Conservation (phyloP, 2,113 vertebrate genomes). For the Zosterops pallidus region DNA sequence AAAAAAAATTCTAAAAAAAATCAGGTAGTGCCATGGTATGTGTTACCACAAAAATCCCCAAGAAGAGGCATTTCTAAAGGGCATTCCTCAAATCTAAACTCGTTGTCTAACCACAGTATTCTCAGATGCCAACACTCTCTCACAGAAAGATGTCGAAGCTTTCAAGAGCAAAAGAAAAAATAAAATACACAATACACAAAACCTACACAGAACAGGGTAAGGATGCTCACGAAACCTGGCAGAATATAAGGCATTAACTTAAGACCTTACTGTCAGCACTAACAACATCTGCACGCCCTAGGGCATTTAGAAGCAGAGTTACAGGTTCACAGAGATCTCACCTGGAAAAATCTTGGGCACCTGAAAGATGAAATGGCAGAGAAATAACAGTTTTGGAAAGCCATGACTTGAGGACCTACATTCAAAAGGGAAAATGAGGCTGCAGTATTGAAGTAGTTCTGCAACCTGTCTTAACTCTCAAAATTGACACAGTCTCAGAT, state of each 20-base stretch:
- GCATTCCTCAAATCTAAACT: slow-evolving; percentile 41
- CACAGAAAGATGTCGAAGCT: background rate
- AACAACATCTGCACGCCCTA: background rate
- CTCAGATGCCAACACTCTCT: background rate
- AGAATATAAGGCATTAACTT: background rate
- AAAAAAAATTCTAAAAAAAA: background rate
- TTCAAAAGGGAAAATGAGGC: background rate
- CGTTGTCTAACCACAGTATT: background rate
- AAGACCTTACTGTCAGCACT: background rate
- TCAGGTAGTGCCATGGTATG: background rate
- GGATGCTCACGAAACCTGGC: background rate
- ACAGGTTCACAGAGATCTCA: background rate
- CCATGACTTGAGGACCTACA: background rate
- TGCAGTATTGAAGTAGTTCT: background rate
- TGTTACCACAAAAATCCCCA: slow-evolving; percentile 6
- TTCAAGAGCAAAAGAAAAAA: background rate
- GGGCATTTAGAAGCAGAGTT: background rate
- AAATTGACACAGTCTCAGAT: background rate
- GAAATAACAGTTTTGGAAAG: background rate
- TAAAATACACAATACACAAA: background rate
- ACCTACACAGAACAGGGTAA: background rate
- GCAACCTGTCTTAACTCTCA: background rate
- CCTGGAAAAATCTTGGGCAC: background rate
- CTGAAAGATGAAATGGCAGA: background rate
- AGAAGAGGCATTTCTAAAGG: slow-evolving; percentile 6